Evolutionary conservation across 2,113 vertebrate species (phyloP), one percentile per base, ranked within the genome.

Genomic region (Merops nubicus): DNA sequence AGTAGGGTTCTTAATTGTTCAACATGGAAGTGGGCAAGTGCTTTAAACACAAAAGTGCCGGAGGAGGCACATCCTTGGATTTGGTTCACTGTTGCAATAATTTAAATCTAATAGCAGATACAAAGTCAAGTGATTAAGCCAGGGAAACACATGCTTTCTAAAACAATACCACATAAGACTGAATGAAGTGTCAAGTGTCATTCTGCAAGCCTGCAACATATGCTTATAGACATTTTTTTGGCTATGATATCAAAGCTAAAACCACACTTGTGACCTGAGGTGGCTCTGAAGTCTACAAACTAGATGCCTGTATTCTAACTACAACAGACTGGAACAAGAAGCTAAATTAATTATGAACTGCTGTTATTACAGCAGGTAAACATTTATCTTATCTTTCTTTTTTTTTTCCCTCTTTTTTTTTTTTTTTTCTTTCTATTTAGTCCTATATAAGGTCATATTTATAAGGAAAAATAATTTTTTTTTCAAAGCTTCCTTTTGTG

Each of bases 111-210:
- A 70, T 31, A 80, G 29, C 23, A 63, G 72, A 88, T 85, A 70
- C 23, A 53, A 90, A 95, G 38, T 69, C 56, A 84, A 93, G 69
- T 63, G 42, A 95, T 86, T 89, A 89, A 92, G 47, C 42, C 76
- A 86, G 56, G 38, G 86, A 81, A 89, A 91, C 28, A 67, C 26
- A 50, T 13, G n/a, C 15, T 45, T 23, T 91, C 51, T 72, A 47
- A 75, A 94, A 8, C 9, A 50, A 26, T 28, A 45, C 19, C 15
- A 50, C 12, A 7, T 57, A 65, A 86, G 17, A 86, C 79, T 40
- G 36, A 85, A 69, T 60, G 14, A 65, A 40, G 18, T 69, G n/a
- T 59, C 73, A 80, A 65, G 34, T 81, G 65, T n/a, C 60, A 63
- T 74, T 93, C 60, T 81, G 77, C 43, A 92, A 67, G 33, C 23